Evolutionary conservation across 1,140 invertebrate species (phyloP).

Genomic region (Drosophila punjabiensis): DNA sequence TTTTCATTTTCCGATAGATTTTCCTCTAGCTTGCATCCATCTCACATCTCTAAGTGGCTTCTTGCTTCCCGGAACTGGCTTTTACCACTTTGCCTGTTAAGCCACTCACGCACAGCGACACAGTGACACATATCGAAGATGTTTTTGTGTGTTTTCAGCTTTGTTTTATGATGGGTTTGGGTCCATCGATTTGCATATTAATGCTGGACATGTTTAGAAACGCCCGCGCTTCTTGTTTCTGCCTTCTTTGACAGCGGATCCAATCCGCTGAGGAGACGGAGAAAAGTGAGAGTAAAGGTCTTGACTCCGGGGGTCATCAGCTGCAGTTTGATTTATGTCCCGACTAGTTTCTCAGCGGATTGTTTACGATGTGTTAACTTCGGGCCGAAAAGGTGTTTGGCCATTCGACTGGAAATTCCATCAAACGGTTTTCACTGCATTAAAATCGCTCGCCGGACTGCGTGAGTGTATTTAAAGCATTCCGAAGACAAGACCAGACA

Average conservation of each 20-base stretch:
- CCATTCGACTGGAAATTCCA: constrained; percentile 62
- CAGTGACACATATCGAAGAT: constrained; percentile 71
- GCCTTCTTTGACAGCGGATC: constrained; percentile 32
- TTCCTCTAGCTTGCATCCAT: not conserved
- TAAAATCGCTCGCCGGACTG: constrained; percentile 61
- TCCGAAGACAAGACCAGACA: constrained; percentile 40
- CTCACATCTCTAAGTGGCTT: constrained; percentile 27
- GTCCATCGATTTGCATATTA: constrained; percentile 75
- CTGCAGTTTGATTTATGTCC: constrained; percentile 66
- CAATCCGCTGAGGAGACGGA: not conserved
- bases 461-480: constrained; percentile 72
- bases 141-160: constrained; percentile 55
- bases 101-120: constrained; percentile 73
- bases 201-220: constrained; percentile 70
- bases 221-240: constrained; percentile 74
- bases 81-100: constrained; percentile 38
- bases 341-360: constrained; percentile 30
- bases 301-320: constrained; percentile 43
- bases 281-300: constrained; percentile 77
- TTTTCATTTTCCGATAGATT: not conserved
- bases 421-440: constrained; percentile 70
- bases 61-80: constrained; percentile 38
- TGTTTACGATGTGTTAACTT: constrained; percentile 72
- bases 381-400: constrained; percentile 63
- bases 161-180: constrained; percentile 62